Conservation (phyloP, 2,797 vertebrate genomes). For the Acanthurus tractus region DNA sequence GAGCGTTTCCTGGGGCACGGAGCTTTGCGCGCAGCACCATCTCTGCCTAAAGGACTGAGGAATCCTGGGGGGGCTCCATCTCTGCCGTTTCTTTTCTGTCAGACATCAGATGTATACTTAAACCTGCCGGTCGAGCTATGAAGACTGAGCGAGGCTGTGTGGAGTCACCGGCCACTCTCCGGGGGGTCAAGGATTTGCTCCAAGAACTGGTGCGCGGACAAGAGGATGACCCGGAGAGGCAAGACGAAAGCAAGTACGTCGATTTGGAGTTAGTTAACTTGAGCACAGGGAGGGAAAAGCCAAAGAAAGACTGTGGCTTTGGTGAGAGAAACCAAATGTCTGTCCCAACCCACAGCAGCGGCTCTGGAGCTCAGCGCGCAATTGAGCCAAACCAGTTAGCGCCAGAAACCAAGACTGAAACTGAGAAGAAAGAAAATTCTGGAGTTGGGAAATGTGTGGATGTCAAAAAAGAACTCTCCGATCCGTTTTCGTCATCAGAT, state of each 20-base stretch:
- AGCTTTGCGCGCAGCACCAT: constrained; percentile 35
- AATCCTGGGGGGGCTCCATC: constrained; percentile 55
- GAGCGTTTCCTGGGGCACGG: constrained; percentile 44
- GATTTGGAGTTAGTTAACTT: constrained; percentile 73
- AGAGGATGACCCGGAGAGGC: constrained; percentile 37
- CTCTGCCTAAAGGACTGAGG: constrained; percentile 32
- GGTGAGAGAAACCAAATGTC: constrained; percentile 54
- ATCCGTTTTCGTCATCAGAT: constrained; percentile 32
- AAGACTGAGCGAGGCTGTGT: constrained; percentile 56
- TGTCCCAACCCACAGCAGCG: constrained; percentile 32
- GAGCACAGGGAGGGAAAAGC: constrained; percentile 30
- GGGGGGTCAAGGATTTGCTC: constrained; percentile 37
- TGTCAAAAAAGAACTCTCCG: neutral
- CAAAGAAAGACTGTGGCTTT: constrained; percentile 50
- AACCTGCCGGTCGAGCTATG: constrained; percentile 43
- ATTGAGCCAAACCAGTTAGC: constrained; percentile 39
- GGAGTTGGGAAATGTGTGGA: constrained; percentile 20
- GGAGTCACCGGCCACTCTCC: constrained; percentile 43
- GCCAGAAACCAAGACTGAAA: constrained; percentile 2
- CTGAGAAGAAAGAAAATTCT: neutral
- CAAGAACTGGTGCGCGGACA: constrained; percentile 23
- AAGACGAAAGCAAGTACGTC: constrained; percentile 73
- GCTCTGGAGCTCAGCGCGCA: constrained; percentile 25
- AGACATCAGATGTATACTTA: constrained; percentile 22
- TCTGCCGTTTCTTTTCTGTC: constrained; percentile 38